These are phyloP conservation scores for Hydroisotoma schaefferi DNA, from an alignment of 2,888 invertebrate species.

Conservation along the genomic window DNA sequence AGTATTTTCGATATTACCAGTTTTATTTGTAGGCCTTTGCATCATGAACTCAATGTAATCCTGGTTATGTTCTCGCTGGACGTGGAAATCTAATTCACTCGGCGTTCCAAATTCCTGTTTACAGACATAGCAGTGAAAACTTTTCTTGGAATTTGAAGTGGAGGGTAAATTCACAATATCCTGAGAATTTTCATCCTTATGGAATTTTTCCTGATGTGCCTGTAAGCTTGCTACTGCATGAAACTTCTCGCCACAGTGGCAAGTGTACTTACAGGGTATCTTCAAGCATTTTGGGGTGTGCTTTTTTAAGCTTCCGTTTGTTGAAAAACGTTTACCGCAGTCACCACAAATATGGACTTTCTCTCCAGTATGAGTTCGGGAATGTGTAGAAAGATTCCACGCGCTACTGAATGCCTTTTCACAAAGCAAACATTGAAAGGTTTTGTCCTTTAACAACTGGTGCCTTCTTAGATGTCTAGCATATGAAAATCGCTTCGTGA, in stretches of 20 bases:
- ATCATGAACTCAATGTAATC: constrained; percentile 7
- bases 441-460: not conserved
- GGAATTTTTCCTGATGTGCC: not conserved
- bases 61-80: not conserved
- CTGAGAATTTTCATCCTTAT: too few species aligned
- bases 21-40: not conserved
- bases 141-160: not conserved
- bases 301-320: not conserved
- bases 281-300: constrained; percentile 2
- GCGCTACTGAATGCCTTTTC: constrained; percentile 9
- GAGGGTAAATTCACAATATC: not conserved
- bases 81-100: constrained; percentile 3
- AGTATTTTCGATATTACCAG: too few species aligned
- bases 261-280: constrained; percentile 12
- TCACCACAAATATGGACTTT: constrained; percentile 6
- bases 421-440: constrained; percentile 7
- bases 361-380: not conserved
- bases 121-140: constrained; percentile 9
- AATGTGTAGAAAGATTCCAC: not conserved
- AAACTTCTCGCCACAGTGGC: constrained; percentile 15
- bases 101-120: constrained; percentile 2
- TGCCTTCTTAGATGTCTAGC: not conserved
- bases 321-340: constrained; percentile 5
- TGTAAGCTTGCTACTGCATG: not conserved
- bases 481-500: not conserved